Evolutionary conservation across 2,888 invertebrate species (phyloP).

Genomic region (Tipula confusa): DNA sequence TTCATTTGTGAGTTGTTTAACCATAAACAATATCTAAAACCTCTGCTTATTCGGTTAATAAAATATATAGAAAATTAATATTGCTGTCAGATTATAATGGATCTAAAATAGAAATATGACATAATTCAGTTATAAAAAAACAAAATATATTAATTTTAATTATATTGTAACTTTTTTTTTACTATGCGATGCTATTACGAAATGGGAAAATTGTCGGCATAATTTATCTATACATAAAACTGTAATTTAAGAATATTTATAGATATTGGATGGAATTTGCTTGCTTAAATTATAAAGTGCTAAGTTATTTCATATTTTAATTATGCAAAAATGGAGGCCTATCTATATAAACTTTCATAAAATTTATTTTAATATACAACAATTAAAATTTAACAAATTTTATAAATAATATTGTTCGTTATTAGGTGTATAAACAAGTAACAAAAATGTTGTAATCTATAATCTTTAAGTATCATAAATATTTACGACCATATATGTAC

Average conservation of each 20-base stretch:
- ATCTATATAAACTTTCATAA: not conserved
- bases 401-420: not conserved
- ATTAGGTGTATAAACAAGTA: not conserved
- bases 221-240: not conserved
- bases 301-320: too few species aligned
- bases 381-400: not conserved
- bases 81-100: not conserved
- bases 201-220: not conserved
- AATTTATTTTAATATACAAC: not conserved
- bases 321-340: too few species aligned
- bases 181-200: not conserved
- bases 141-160: not conserved
- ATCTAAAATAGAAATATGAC: not conserved
- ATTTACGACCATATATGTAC: too few species aligned
- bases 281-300: too few species aligned
- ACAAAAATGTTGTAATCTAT: not conserved
- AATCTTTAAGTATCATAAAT: not conserved
- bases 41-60: too few species aligned
- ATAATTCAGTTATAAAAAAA: not conserved
- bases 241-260: too few species aligned
- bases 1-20: not conserved
- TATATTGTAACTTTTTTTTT: not conserved
- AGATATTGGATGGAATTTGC: too few species aligned
- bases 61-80: not conserved
- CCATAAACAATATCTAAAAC: too few species aligned